Base-by-base conservation (phyloP, 2,113 vertebrate species). In the Sorex araneus region DNA sequence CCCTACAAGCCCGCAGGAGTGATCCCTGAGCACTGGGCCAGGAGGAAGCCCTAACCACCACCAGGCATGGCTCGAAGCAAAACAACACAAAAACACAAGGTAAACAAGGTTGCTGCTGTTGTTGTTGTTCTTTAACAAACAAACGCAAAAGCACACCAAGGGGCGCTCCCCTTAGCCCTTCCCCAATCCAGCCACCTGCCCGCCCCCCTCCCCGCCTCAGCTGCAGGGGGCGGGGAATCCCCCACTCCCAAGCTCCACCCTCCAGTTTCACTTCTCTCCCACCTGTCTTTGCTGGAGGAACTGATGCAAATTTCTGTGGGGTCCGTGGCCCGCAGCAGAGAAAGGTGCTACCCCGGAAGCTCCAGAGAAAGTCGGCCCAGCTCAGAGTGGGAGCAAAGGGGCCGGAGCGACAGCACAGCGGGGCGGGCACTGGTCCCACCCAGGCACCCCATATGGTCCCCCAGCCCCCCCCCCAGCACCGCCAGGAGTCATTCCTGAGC, bases 251-350 rank as follows among this genome's bases (percentile, higher is more conserved):
- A 40, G 32, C 43, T 16, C 18, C 12, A 75, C 34, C 7, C 30
- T 63, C 45, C 21, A 23, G 70, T 85, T 75, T 85, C 34, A 71
- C 88, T 82, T 40, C 40, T 96, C 83, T 93, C 34, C 43, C 57
- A n/a, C 43, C 50, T 2, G 4, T 2, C 50, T 80, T 32, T 40
- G 23, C 32, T 21, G 25, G 57, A 32, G 54, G 84, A 40, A 54
- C 9, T 54, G 13, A 28, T 47, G 75, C 69, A 82, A 45, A 81
- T 64, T n/a, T 70, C 60, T 19, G 66, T 19, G 23, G 1, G 12
- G 85, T 30, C 43, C 15, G 30, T 54, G 27, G 81, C 43, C 71
- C 67, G 0, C 1, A 34, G 71, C n/a, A 69, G 32, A 27, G 25
- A 45, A 87, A 76, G 54, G 73, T 5, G 16, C 25, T 43, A 34